These are phyloP conservation scores for Carassius auratus DNA, from an alignment of 2,113 vertebrate genomes.

Conservation along the genomic window DNA sequence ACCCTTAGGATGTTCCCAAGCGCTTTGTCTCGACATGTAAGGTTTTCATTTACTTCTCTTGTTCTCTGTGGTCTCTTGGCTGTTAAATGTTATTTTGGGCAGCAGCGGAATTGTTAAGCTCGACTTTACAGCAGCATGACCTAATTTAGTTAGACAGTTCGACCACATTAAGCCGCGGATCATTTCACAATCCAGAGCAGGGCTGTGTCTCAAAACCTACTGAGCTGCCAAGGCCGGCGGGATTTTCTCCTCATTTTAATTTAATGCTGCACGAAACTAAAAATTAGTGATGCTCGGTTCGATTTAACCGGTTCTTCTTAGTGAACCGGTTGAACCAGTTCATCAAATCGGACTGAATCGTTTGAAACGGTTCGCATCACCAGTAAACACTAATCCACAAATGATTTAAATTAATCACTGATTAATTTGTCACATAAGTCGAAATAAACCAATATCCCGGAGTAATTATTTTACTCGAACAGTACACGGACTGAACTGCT, in stretches of 20 bases:
- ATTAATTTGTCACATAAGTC: too few species aligned
- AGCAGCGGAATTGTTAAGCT: slow-evolving; percentile 4
- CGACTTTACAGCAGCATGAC: slow-evolving; percentile 23
- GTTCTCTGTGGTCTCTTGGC: background rate
- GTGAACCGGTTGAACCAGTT: too few species aligned
- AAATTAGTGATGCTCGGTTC: too few species aligned
- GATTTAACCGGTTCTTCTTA: too few species aligned
- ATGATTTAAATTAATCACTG: too few species aligned
- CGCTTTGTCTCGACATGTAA: background rate
- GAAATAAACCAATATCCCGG: too few species aligned
- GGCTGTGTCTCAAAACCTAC: background rate
- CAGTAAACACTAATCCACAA: too few species aligned
- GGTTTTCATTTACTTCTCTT: background rate
- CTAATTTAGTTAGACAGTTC: slow-evolving; percentile 42
- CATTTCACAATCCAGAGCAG: slow-evolving; percentile 24
- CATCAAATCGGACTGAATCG: too few species aligned
- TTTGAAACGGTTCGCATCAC: too few species aligned
- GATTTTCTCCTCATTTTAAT: background rate
- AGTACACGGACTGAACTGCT: too few species aligned
- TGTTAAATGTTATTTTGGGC: slow-evolving; percentile 6
- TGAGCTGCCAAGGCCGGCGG: background rate
- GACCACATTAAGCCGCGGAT: slow-evolving; percentile 32
- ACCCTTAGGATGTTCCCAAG: background rate
- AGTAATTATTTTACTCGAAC: too few species aligned
- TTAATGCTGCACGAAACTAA: background rate